Base-by-base conservation (phyloP, 2,113 vertebrate species). In the Atrichornis clamosus region DNA sequence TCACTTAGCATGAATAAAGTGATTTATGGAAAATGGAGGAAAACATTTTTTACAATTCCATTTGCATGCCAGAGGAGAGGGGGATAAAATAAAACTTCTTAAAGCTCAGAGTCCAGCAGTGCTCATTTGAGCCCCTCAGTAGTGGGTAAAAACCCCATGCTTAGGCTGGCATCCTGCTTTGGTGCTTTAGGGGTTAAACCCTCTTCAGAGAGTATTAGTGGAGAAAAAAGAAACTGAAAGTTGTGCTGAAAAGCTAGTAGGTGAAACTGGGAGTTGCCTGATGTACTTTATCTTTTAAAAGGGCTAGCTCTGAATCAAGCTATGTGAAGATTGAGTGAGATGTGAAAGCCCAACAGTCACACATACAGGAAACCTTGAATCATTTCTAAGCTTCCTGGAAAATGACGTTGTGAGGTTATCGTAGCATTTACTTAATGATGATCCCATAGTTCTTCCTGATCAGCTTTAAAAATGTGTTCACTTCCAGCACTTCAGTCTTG, bases 341-440 rank as follows among this genome's bases (percentile, higher is more conserved):
- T 73, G 75, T 8, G 16, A 86, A 68, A 88, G 69, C 64, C 35
- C 76, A 70, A 88, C 62, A 76, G 94, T 72, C 81, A 52, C 15
- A 37, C 53, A 13, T 84, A 87, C 92, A 94, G 93, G 93, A 97
- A 97, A 88, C n/a, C 76, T 85, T 96, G 95, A 95, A 47, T 96
- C 64, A 94, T 91, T 85, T 90, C 69, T 67, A 15, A 74, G 76
- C 94, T 97, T 97, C 89, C 95, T 94, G 89, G 94, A 96, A 96
- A 89, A 90, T 88, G 84, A 89, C 13, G 33, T 49, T 9, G 72
- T 2, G 53, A 67, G 75, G 79, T 62, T 87, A 22, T 76, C 0
- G 0, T 69, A 13, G 73, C 52, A 64, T 81, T 95, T 85, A 47
- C 78, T 76, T 23, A 14, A 32, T 30, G 63, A 62, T 64, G 77